phyloP scores from a whole-genome alignment of 2,797 vertebrate species.

The Catostomus latipinnis region DNA sequence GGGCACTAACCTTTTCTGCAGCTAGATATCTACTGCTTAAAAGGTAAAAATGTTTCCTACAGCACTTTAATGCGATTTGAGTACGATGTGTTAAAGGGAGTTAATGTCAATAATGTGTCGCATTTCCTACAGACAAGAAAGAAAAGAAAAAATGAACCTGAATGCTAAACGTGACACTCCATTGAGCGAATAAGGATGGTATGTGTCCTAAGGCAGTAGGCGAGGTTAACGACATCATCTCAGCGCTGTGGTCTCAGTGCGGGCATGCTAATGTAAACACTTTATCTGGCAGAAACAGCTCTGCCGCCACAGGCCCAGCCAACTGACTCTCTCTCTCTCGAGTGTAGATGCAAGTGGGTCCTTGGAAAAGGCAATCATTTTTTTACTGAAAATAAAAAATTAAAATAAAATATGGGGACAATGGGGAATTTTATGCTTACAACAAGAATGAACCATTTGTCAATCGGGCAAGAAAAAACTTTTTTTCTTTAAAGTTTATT shows the following conservation, averaged over 20 bases:
- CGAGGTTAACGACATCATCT: conserved; percentile 18
- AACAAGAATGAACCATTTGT: too few species aligned
- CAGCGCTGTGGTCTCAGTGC: conserved; percentile 19
- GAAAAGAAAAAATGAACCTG: background rate
- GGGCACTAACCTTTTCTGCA: background rate
- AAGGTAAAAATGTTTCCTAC: too few species aligned
- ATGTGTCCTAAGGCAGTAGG: conserved; percentile 17
- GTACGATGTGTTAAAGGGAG: conserved; percentile 16
- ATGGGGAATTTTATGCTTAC: too few species aligned
- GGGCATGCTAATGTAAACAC: conserved; percentile 40
- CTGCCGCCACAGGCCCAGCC: conserved; percentile 60
- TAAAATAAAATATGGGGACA: too few species aligned
- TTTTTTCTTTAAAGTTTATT: too few species aligned
- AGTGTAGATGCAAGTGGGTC: too few species aligned
- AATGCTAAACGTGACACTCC: conserved; percentile 35
- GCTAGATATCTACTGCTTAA: background rate
- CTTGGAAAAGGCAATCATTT: too few species aligned
- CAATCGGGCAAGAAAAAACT: too few species aligned
- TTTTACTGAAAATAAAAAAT: too few species aligned
- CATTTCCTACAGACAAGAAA: conserved; percentile 9
- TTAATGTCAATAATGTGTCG: conserved; percentile 29
- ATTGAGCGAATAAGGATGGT: conserved; percentile 38
- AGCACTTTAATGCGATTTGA: conserved; percentile 7
- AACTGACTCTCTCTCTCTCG: conserved; percentile 43
- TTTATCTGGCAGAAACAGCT: conserved; percentile 70